These are phyloP conservation scores for Cosmia trapezina DNA, from an alignment of 2,888 invertebrate species.

Conservation along the genomic window DNA sequence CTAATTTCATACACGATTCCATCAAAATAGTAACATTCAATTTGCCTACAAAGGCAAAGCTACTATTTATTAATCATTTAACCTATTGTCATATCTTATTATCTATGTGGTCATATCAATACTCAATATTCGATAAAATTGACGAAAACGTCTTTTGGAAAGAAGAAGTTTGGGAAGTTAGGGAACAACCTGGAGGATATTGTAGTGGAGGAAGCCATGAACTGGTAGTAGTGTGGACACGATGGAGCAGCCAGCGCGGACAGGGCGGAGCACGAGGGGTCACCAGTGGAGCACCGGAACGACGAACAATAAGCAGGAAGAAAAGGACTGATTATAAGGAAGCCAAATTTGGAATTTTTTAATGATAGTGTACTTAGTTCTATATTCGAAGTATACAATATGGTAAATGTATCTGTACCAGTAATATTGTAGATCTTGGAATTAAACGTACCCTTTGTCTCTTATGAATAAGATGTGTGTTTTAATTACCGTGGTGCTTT, in stretches of 20 bases:
- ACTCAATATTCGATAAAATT: slow-evolving; percentile 36
- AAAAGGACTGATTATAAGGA: slow-evolving; percentile 48
- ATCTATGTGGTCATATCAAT: slow-evolving; percentile 54
- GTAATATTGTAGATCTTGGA: slow-evolving; percentile 43
- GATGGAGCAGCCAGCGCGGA: slow-evolving; percentile 12
- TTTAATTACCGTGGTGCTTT: slow-evolving; percentile 23
- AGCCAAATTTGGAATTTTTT: slow-evolving; percentile 42
- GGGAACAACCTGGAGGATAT: slow-evolving; percentile 28
- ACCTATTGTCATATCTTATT: slow-evolving; percentile 44
- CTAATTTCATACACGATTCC: slow-evolving; percentile 15
- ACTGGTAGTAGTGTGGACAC: slow-evolving; percentile 35
- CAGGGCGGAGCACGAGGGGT: background rate
- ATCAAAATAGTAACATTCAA: slow-evolving; percentile 26
- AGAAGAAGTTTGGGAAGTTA: slow-evolving; percentile 7
- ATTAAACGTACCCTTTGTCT: slow-evolving; percentile 43
- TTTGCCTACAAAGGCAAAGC: slow-evolving; percentile 13
- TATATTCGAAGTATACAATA: slow-evolving; percentile 39
- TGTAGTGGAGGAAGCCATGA: slow-evolving; percentile 17
- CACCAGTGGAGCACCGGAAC: slow-evolving; percentile 1
- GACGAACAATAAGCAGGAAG: slow-evolving; percentile 34
- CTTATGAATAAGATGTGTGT: slow-evolving; percentile 28
- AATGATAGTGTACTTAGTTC: slow-evolving; percentile 30
- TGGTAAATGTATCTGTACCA: slow-evolving; percentile 38
- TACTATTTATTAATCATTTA: slow-evolving; percentile 36
- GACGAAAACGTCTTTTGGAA: slow-evolving; percentile 27